Conservation (phyloP, 1,140 invertebrate species). For the Aphis craccivora region DNA sequence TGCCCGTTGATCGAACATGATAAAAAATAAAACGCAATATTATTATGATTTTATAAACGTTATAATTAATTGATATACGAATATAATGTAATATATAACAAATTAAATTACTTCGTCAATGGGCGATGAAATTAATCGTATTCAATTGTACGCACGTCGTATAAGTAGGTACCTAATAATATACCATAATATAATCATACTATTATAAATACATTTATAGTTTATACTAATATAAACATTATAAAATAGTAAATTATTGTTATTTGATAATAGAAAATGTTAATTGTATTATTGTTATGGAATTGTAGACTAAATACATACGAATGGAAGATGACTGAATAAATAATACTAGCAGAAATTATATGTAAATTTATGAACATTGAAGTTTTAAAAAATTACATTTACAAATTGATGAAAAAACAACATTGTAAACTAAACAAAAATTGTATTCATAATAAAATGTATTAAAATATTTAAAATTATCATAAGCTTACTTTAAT, state of each 20-base stretch:
- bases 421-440: no score
- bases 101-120: not conserved
- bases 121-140: not conserved
- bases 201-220: no score
- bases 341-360: not conserved
- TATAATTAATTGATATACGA: not conserved
- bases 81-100: not conserved
- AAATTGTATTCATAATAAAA: not conserved
- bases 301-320: not conserved
- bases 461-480: not conserved
- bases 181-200: not conserved
- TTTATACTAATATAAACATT: no score
- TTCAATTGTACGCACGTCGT: not conserved
- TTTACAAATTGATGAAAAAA: no score
- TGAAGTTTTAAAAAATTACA: no score
- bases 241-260: not conserved
- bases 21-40: not conserved
- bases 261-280: no score
- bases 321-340: not conserved
- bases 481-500: not conserved
- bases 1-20: not conserved
- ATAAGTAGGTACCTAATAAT: no score
- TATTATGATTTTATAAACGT: not conserved
- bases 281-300: no score
- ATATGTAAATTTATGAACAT: no score